Percentiles rank a stretch among this genome's conserved stretches.
Conservation (phyloP, 2,888 invertebrate genomes). For the Machimus rusticus region DNA sequence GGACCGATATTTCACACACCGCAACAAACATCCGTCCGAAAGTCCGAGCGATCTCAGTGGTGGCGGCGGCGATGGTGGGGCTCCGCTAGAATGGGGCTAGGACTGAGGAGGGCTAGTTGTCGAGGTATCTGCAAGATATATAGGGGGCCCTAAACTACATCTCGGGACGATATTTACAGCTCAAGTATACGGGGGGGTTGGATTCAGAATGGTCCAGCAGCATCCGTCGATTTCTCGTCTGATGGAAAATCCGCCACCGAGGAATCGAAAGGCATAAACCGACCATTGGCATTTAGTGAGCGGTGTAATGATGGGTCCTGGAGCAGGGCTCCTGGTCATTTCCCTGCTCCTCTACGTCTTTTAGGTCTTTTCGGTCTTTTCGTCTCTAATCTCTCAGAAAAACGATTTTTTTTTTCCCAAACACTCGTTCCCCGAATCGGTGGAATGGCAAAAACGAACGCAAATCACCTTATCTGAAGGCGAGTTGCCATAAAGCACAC, state of each 20-base stretch:
- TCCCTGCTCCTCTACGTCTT: background rate
- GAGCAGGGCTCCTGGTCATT: background rate
- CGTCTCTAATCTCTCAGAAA: constrained; percentile 41
- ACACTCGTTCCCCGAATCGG: constrained; percentile 42
- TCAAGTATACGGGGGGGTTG: background rate
- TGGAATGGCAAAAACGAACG: constrained; percentile 47
- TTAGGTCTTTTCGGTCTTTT: background rate
- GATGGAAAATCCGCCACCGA: constrained; percentile 19
- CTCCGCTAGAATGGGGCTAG: background rate
- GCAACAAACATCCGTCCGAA: constrained; percentile 29
- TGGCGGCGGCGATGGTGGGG: background rate
- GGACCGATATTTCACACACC: constrained; percentile 28
- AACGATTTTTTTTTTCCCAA: constrained; percentile 33
- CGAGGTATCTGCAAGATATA: constrained; percentile 47
- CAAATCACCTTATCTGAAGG: constrained; percentile 49
- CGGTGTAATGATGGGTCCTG: background rate
- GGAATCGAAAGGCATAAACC: constrained; percentile 2
- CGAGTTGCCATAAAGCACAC: constrained; percentile 48
- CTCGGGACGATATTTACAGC: constrained; percentile 41
- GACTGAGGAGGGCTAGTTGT: constrained; percentile 16
- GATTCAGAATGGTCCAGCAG: background rate
- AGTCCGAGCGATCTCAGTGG: constrained; percentile 6
- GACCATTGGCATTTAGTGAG: constrained; percentile 17
- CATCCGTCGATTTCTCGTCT: background rate
- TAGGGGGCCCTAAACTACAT: constrained; percentile 41